Percentiles rank a stretch among this genome's conserved stretches.
Conservation (phyloP, 2,888 invertebrate genomes). For the Drosophila stalkeri region DNA sequence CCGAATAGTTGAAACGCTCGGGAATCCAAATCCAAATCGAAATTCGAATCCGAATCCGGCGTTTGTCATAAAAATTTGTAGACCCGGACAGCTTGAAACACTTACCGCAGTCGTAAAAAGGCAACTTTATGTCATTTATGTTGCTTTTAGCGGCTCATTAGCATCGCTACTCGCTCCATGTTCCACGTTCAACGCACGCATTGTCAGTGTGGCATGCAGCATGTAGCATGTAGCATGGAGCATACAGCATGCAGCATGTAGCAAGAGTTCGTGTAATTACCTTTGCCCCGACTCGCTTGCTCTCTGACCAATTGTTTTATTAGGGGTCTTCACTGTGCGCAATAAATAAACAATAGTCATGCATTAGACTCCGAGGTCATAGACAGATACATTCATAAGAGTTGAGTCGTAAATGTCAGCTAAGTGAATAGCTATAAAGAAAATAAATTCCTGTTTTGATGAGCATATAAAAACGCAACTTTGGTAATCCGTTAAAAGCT, state of each 20-base stretch:
- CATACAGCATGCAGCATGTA: constrained; percentile 23
- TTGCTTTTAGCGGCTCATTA: constrained; percentile 79
- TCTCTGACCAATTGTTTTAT: constrained; percentile 60
- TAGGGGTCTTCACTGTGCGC: constrained; percentile 59
- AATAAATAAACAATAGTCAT: constrained; percentile 40
- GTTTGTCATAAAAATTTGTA: constrained; percentile 70
- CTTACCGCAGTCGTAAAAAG: constrained; percentile 70
- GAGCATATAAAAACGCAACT: background rate
- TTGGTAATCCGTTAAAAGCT: constrained; percentile 1
- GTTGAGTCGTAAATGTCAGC: constrained; percentile 27
- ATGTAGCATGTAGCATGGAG: background rate
- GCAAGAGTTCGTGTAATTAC: constrained; percentile 40
- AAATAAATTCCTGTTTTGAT: constrained; percentile 5
- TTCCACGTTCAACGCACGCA: constrained; percentile 2
- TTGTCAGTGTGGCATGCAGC: constrained; percentile 3
- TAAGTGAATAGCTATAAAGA: constrained; percentile 2
- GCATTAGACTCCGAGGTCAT: background rate
- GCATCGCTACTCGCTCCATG: constrained; percentile 53
- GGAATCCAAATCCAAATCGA: constrained; percentile 36
- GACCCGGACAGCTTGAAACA: constrained; percentile 56
- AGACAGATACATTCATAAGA: constrained; percentile 3
- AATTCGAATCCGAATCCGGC: constrained; percentile 50
- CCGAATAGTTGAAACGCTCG: constrained; percentile 56
- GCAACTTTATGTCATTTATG: constrained; percentile 79
- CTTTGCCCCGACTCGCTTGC: constrained; percentile 27